These are phyloP conservation scores for Galaxea fascicularis DNA, from an alignment of 92 coral and sea anemone genomes.

Conservation along the genomic window DNA sequence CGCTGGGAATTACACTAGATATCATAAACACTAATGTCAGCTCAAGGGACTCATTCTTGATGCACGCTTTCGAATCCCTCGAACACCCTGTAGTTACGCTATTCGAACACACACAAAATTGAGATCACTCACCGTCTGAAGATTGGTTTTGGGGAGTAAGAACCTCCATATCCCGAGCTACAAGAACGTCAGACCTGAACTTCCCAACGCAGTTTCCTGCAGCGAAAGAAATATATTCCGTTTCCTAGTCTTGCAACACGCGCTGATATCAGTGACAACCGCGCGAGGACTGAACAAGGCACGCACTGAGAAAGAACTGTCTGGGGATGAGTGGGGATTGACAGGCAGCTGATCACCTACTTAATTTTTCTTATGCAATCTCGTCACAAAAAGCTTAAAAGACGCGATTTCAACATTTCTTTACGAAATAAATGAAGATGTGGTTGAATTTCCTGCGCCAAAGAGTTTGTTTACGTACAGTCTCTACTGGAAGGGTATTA, in stretches of 20 bases:
- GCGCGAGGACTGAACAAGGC: slow-evolving; percentile 42
- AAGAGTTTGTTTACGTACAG: background rate
- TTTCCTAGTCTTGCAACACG: slow-evolving; percentile 38
- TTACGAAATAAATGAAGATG: background rate
- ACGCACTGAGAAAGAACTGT: background rate
- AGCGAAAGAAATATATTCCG: slow-evolving; percentile 33
- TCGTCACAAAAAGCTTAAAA: background rate
- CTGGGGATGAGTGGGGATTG: background rate
- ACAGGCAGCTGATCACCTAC: too few species aligned
- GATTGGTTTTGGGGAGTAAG: slow-evolving; percentile 42
- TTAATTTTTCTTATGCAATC: background rate
- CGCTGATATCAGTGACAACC: slow-evolving; percentile 50
- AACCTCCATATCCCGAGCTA: slow-evolving; percentile 43
- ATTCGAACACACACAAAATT: background rate
- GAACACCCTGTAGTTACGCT: background rate
- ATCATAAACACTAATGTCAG: background rate
- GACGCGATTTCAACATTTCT: too few species aligned
- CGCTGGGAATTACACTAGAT: slow-evolving; percentile 3
- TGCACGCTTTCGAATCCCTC: slow-evolving; percentile 2
- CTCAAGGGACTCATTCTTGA: background rate
- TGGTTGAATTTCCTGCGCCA: background rate
- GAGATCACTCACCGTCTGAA: slow-evolving; percentile 21
- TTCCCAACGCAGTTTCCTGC: slow-evolving; percentile 49
- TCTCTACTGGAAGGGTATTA: background rate
- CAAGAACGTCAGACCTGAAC: background rate